These are phyloP conservation scores for Xylocampa areola DNA, from an alignment of 2,888 invertebrate species.

Conservation along the genomic window DNA sequence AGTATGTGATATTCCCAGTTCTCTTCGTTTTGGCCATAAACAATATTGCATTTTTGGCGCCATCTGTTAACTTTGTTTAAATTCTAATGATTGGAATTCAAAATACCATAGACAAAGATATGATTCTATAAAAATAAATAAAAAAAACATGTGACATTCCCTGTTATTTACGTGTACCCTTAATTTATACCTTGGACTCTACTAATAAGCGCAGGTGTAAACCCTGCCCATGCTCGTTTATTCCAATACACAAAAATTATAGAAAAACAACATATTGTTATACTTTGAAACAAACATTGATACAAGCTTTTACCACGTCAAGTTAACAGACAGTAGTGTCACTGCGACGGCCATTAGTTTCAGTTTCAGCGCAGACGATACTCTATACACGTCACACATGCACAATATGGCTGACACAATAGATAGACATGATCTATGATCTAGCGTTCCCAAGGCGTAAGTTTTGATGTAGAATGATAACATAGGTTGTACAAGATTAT, in stretches of 20 bases:
- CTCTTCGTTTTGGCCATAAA: too few species aligned
- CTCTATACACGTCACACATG: slow-evolving; percentile 30
- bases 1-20: too few species aligned
- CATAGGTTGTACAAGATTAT: too few species aligned
- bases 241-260: too few species aligned
- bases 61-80: too few species aligned
- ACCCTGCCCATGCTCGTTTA: too few species aligned
- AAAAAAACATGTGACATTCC: background rate
- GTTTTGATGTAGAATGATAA: background rate
- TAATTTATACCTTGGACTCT: too few species aligned
- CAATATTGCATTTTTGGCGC: too few species aligned
- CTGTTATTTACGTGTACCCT: background rate
- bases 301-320: slow-evolving; percentile 28
- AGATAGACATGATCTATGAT: slow-evolving; percentile 40
- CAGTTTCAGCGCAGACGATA: slow-evolving; percentile 26
- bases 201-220: too few species aligned
- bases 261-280: background rate
- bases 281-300: background rate
- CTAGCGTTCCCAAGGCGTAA: slow-evolving; percentile 25
- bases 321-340: slow-evolving; percentile 3
- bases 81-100: too few species aligned
- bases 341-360: slow-evolving; percentile 29
- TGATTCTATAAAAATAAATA: too few species aligned
- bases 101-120: too few species aligned
- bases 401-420: slow-evolving; percentile 33